Evolutionary conservation across 2,797 vertebrate genomes (phyloP).

Genomic region (Scleropages formosus): DNA sequence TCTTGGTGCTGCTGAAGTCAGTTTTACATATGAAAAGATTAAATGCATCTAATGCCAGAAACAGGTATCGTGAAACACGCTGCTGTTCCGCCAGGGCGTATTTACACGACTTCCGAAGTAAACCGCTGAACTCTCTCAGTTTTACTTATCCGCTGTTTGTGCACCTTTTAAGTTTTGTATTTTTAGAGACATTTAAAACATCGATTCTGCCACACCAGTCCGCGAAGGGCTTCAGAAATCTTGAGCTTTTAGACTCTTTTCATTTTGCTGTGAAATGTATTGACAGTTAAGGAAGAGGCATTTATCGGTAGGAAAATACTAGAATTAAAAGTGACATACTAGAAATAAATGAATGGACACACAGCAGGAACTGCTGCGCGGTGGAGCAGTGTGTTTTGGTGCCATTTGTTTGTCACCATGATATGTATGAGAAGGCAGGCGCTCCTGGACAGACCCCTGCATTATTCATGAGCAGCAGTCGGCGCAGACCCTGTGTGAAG

Average conservation of each 20-base stretch:
- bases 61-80: conserved; percentile 19
- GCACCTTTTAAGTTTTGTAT: neutral
- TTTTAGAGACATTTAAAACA: neutral
- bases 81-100: conserved; percentile 13
- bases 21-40: conserved; percentile 14
- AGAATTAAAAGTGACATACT: conserved; percentile 16
- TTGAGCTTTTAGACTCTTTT: neutral
- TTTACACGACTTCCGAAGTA: conserved; percentile 20
- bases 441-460: conserved; percentile 85
- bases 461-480: conserved; percentile 92
- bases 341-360: neutral
- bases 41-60: conserved; percentile 2
- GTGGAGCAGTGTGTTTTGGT: neutral
- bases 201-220: neutral
- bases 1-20: neutral
- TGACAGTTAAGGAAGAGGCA: neutral
- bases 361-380: neutral
- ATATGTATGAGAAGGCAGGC: conserved; percentile 88
- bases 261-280: neutral
- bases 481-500: conserved; percentile 71
- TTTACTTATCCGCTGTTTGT: neutral
- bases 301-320: conserved; percentile 11
- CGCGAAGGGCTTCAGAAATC: neutral
- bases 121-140: neutral
- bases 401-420: conserved; percentile 63